phyloP scores from a whole-genome alignment of 2,113 vertebrate genomes.

The Amphiprion percula region DNA sequence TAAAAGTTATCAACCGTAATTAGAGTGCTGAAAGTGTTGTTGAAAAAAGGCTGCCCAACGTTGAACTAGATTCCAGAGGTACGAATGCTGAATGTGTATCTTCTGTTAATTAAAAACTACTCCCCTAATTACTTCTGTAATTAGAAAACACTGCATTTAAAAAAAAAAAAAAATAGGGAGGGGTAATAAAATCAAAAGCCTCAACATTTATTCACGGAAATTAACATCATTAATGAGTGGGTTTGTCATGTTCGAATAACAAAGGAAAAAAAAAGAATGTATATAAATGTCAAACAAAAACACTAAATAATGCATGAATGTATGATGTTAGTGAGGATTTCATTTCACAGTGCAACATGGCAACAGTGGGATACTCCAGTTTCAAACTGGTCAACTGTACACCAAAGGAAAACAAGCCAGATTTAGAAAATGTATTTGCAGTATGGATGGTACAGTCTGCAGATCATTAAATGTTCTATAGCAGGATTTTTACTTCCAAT shows the following conservation, averaged over 20 bases:
- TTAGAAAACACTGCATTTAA: slow-evolving; percentile 64
- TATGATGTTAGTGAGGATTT: slow-evolving; percentile 6
- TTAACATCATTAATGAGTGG: slow-evolving; percentile 37
- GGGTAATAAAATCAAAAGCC: background rate
- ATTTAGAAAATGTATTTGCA: background rate
- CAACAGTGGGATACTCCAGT: background rate
- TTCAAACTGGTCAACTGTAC: background rate
- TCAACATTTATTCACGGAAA: slow-evolving; percentile 25
- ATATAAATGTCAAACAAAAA: background rate
- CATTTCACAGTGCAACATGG: background rate
- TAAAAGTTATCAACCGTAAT: slow-evolving; percentile 54
- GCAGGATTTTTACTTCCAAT: background rate
- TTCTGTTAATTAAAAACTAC: slow-evolving; percentile 73
- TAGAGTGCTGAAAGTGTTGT: slow-evolving; percentile 37
- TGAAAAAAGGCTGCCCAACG: slow-evolving; percentile 28
- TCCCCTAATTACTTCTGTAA: slow-evolving; percentile 68
- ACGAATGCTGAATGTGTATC: slow-evolving; percentile 66
- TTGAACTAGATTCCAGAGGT: slow-evolving; percentile 45
- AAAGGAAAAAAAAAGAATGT: background rate
- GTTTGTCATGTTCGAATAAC: slow-evolving; percentile 11
- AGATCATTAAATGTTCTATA: slow-evolving; percentile 22
- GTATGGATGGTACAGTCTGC: slow-evolving; percentile 5
- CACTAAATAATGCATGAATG: background rate
- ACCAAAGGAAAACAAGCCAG: slow-evolving; percentile 10
- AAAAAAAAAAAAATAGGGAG: background rate